Evolutionary conservation across 2,113 vertebrate genomes (phyloP).

Genomic region (Eleginops maclovinus): DNA sequence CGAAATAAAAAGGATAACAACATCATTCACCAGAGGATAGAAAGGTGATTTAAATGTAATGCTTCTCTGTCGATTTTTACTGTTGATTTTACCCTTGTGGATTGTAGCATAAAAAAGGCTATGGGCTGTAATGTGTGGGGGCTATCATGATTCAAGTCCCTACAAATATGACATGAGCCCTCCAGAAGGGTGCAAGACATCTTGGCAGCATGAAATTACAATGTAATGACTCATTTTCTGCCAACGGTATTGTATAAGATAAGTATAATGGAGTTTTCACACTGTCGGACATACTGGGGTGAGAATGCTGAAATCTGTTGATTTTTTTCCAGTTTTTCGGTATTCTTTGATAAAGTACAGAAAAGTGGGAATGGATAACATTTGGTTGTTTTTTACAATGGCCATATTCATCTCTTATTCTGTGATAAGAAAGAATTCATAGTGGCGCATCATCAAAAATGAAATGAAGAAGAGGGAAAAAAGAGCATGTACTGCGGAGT

Average conservation of each 20-base stretch:
- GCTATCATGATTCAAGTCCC: slow-evolving; percentile 48
- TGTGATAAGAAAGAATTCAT: slow-evolving; percentile 62
- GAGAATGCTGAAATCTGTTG: slow-evolving; percentile 25
- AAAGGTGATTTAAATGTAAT: slow-evolving; percentile 78
- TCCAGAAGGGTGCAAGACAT: slow-evolving; percentile 47
- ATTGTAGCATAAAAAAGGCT: slow-evolving; percentile 36
- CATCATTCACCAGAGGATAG: slow-evolving; percentile 65
- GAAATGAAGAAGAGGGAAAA: slow-evolving; percentile 47
- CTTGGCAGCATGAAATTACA: slow-evolving; percentile 65
- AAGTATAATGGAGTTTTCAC: slow-evolving; percentile 47
- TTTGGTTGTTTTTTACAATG: slow-evolving; percentile 45
- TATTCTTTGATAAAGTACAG: slow-evolving; percentile 39
- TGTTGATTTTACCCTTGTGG: slow-evolving; percentile 52
- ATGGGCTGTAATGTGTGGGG: slow-evolving; percentile 22
- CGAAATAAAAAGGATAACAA: slow-evolving; percentile 62
- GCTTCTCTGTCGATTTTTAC: slow-evolving; percentile 54
- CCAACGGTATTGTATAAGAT: slow-evolving; percentile 40
- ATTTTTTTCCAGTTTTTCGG: slow-evolving; percentile 30
- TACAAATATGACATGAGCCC: slow-evolving; percentile 48
- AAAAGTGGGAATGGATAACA: slow-evolving; percentile 25
- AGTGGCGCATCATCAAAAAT: slow-evolving; percentile 62
- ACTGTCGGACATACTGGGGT: not conserved
- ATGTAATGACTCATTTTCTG: slow-evolving; percentile 65
- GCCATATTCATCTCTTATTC: slow-evolving; percentile 41
- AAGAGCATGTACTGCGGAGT: slow-evolving; percentile 59